Conservation (phyloP, 1,140 invertebrate species). For the Onthophagus taurus region DNA sequence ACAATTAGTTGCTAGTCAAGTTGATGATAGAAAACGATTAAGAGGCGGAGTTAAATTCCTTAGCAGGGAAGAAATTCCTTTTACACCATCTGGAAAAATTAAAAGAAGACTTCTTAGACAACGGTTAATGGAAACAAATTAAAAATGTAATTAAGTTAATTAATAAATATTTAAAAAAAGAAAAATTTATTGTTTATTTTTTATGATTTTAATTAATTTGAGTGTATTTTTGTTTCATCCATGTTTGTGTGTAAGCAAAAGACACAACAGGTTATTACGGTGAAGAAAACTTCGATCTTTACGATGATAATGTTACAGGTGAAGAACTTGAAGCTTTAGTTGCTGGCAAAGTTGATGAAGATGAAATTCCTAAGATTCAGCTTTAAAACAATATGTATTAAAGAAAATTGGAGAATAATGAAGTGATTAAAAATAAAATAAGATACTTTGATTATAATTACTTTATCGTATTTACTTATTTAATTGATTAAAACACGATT, state of each 20-base stretch:
- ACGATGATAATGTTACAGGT: constrained; percentile 34
- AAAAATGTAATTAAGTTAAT: no score
- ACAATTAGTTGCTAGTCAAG: neutral
- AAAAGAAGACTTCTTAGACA: neutral
- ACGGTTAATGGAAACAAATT: neutral
- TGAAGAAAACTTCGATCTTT: constrained; percentile 43
- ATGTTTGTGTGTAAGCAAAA: no score
- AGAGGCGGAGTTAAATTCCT: constrained; percentile 5
- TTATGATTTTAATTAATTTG: no score
- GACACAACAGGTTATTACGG: constrained; percentile 19
- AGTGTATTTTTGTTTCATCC: no score
- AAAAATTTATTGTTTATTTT: no score
- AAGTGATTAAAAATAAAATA: no score
- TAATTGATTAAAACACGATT: no score
- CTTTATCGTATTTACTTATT: no score
- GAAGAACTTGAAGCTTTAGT: neutral
- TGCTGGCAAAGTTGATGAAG: neutral
- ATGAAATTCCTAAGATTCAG: neutral
- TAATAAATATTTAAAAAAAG: no score
- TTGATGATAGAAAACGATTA: neutral
- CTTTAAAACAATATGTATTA: no score
- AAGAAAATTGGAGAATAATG: no score
- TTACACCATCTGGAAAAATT: neutral
- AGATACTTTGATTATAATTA: no score
- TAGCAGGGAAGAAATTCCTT: neutral